Conservation (phyloP, 2,797 vertebrate genomes). For the Etheostoma nigrum region DNA sequence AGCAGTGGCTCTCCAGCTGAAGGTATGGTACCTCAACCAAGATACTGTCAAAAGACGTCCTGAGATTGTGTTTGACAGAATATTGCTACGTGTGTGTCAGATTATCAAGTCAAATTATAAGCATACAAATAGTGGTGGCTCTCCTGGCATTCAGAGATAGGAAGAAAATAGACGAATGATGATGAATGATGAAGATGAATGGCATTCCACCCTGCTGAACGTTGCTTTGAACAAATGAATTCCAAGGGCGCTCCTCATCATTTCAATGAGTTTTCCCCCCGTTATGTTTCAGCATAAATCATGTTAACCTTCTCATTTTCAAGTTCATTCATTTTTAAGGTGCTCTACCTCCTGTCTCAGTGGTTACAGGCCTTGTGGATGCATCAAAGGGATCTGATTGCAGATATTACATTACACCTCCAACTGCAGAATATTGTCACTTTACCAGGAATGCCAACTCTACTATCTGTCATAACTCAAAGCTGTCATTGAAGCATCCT, state of each 20-base stretch:
- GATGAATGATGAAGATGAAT: constrained; percentile 77
- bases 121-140: constrained; percentile 46
- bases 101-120: constrained; percentile 47
- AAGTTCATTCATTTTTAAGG: constrained; percentile 86
- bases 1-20: not conserved
- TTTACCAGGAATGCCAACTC: constrained; percentile 67
- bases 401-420: constrained; percentile 78
- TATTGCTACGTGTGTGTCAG: constrained; percentile 40
- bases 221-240: constrained; percentile 79
- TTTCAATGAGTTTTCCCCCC: constrained; percentile 73
- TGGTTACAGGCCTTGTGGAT: constrained; percentile 45
- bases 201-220: constrained; percentile 51
- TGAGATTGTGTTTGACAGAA: constrained; percentile 43
- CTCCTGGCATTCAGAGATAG: constrained; percentile 63
- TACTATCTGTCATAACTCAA: constrained; percentile 68
- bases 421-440: constrained; percentile 70
- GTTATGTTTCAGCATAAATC: constrained; percentile 79
- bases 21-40: constrained; percentile 9
- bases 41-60: constrained; percentile 6
- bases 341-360: constrained; percentile 59
- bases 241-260: constrained; percentile 77
- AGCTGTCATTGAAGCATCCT: constrained; percentile 54
- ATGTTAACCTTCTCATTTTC: constrained; percentile 85
- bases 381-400: constrained; percentile 73
- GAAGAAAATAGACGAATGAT: constrained; percentile 70